Evolutionary conservation across 2,888 invertebrate genomes (phyloP), one percentile per base, ranked within the genome.

Genomic region (Polydrusus pterygomalis): DNA sequence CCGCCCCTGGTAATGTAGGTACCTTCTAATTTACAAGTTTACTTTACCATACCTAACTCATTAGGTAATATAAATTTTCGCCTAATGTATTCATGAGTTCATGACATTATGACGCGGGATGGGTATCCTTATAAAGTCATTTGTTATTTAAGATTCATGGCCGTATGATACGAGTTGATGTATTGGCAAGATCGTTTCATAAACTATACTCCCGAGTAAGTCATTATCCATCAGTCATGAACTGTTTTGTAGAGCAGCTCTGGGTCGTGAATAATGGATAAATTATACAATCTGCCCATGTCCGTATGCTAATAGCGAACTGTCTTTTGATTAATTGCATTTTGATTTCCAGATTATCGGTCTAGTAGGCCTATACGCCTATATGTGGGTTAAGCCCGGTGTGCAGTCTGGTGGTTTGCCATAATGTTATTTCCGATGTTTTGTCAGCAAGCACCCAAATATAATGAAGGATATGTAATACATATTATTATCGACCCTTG

Each of bases 311-410:
- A 85, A 85, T 84, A 81, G 77, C 79, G 82, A 77, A 80, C 81
- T 80, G 82, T 83, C 82, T 75, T 81, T 83, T 87, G 86, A 87
- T 87, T 86, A 87, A 87, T 87, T 86, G 84, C 85, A 81, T 82
- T 87, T 86, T 86, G 85, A 87, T 87, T 86, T 84, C 79, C 82
- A 84, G 87, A 86, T 87, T 86, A 86, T 86, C 85, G 83, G 82
- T 81, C 82, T 81, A 82, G 81, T 82, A 82, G 82, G 81, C 81
- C 81, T 83, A 81, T 25, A 25, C 5, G 25, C n/a, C n/a, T n/a
- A n/a, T 83, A 82, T 83, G 82, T 83, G 62, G 38, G 60, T 38
- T 70, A 49, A 62, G 47, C 70, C 11, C 17, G 38, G 47, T 69
- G 60, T 38, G 62, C 38, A 62, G 47, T 62, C 11, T 8, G 38